Conservation (phyloP, 2,113 vertebrate genomes). For the Mormyrus lacerda region DNA sequence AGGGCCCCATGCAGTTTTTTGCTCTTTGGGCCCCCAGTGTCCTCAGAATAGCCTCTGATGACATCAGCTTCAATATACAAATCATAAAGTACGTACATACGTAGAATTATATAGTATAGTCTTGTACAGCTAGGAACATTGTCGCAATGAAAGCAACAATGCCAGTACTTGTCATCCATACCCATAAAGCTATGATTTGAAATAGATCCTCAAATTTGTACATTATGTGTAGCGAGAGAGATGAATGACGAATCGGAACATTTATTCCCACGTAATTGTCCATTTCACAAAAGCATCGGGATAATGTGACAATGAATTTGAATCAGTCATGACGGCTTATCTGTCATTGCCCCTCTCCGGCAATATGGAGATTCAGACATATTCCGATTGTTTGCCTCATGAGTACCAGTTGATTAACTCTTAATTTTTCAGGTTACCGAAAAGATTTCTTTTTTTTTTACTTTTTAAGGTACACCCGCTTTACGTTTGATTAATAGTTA, state of each 20-base stretch:
- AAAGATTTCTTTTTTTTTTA: neutral
- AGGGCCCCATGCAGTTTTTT: too few species aligned
- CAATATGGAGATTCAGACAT: neutral
- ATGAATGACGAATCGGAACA: neutral
- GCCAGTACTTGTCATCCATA: neutral
- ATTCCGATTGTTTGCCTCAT: neutral
- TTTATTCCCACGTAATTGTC: conserved; percentile 21
- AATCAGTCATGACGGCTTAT: conserved; percentile 2
- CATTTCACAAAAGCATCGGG: conserved; percentile 23
- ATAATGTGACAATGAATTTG: conserved; percentile 32
- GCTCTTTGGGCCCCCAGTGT: too few species aligned
- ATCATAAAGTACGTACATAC: neutral
- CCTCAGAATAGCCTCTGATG: neutral
- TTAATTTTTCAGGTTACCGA: neutral
- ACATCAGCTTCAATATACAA: neutral
- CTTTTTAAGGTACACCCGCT: neutral
- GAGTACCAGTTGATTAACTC: neutral
- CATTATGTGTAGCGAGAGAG: neutral
- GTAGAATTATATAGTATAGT: neutral
- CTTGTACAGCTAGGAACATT: neutral
- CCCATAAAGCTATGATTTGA: neutral
- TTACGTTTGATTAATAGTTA: neutral
- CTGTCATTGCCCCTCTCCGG: neutral
- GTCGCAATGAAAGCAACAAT: too few species aligned
- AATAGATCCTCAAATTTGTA: neutral